Evolutionary conservation across 1,140 invertebrate genomes (phyloP), one percentile per base, ranked within the genome.

Genomic region (Bombus sylvicola): DNA sequence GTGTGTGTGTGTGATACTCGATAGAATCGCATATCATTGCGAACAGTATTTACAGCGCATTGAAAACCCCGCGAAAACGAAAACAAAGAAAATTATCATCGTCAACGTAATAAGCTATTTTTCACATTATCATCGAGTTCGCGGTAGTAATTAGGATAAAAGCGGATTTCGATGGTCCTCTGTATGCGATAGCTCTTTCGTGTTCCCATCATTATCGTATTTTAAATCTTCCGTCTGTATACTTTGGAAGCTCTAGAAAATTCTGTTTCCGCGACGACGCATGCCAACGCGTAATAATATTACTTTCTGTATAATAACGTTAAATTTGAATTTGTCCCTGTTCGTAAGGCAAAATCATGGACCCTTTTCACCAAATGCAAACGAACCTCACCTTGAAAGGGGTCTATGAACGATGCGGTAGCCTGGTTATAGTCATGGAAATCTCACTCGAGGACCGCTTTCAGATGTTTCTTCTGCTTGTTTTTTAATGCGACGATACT

Each of bases 311-410:
- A 81, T 75, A 88, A 88, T 88, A 86, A 85, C 78, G 71, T 85
- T 85, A 74, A 74, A 89, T 89, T 86, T 86, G 71, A 83, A 87
- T 87, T 89, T 83, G 79, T 86, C 66, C 77, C 43, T 34, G 76
- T 66, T 76, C 43, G 80, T 83, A 83, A 89, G 81, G 77, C 41
- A 31, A 89, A 89, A 89, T 89, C 89, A 87, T 75, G 84, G 85
- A 79, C 79, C 77, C 80, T 78, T 89, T 89, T 89, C 80, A 89
- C 64, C 47, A 57, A 89, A 89, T 89, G 88, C 84, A 89, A 89
- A 89, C 84, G 88, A 86, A 69, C 12, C 69, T 39, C 72, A 81
- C 71, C 77, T 84, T 57, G 77, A 89, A 89, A 83, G 75, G 75
- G 77, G 80, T 74, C 74, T 59, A 80, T 76, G 88, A 89, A 89